Evolutionary conservation across 1,140 invertebrate species (phyloP).

Genomic region (Eciton burchellii): DNA sequence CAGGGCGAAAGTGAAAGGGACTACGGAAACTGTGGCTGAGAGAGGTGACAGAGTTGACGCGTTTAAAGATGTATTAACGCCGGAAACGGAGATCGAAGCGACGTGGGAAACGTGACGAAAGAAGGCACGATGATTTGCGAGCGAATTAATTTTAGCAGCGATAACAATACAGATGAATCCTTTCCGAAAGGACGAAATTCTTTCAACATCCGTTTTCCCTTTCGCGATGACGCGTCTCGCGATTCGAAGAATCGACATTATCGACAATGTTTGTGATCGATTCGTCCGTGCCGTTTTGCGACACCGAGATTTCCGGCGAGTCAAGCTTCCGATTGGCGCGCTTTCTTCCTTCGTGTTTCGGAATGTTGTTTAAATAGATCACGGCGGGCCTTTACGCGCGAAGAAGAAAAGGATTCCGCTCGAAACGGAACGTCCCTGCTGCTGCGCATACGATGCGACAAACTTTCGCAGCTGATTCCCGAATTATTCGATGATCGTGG

Average conservation of each 20-base stretch:
- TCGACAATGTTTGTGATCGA: conserved; percentile 8
- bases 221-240: background rate
- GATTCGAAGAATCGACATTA: conserved; percentile 8
- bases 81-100: background rate
- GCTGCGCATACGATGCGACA: no score
- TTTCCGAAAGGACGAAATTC: conserved; percentile 30
- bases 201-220: conserved; percentile 16
- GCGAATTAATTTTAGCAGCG: conserved; percentile 46
- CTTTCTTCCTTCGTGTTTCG: background rate
- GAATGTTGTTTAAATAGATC: background rate
- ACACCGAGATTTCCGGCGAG: conserved; percentile 16
- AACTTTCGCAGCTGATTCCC: no score
- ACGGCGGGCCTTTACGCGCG: background rate
- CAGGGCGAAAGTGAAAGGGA: conserved; percentile 67
- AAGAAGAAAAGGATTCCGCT: no score
- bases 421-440: no score
- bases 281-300: conserved; percentile 18
- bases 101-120: conserved; percentile 49
- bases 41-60: background rate
- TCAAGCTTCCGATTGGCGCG: background rate
- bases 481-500: no score
- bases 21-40: conserved; percentile 7
- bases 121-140: conserved; percentile 29
- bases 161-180: background rate
- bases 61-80: conserved; percentile 67